Conservation (phyloP, 2,113 vertebrate species). For the Maccullochella peelii region DNA sequence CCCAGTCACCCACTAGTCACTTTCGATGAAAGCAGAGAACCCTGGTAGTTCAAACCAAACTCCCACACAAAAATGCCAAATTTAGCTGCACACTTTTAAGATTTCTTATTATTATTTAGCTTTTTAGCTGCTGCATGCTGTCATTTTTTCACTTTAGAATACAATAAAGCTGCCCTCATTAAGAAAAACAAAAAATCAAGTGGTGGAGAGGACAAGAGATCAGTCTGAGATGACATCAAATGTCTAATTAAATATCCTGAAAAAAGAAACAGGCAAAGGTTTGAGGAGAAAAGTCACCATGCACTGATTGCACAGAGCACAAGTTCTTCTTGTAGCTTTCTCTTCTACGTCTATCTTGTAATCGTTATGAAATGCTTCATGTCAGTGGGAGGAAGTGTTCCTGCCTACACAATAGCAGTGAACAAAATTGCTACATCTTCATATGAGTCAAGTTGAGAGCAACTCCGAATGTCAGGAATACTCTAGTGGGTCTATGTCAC, state of each 20-base stretch:
- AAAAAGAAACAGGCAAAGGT: background rate
- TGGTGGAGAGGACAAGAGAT: conserved; percentile 41
- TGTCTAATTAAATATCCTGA: conserved; percentile 52
- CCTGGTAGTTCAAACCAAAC: conserved; percentile 4
- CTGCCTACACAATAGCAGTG: conserved; percentile 45
- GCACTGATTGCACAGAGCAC: conserved; percentile 20
- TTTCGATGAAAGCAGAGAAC: conserved; percentile 16
- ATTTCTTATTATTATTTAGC: background rate
- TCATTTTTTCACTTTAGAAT: background rate
- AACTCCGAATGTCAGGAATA: conserved; percentile 19
- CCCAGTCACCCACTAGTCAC: background rate
- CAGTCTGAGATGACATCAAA: conserved; percentile 33
- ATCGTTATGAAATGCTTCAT: conserved; percentile 58
- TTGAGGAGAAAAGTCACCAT: background rate
- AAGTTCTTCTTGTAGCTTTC: conserved; percentile 5
- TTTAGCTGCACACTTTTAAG: conserved; percentile 1
- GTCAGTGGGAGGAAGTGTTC: conserved; percentile 53
- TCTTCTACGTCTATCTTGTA: conserved; percentile 17
- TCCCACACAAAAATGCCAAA: conserved; percentile 11
- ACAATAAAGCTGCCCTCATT: background rate
- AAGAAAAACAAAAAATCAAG: conserved; percentile 47
- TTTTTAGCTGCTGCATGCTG: background rate
- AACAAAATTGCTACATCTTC: conserved; percentile 41
- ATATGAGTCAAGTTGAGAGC: conserved; percentile 28
- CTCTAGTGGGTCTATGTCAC: conserved; percentile 16